Conservation (phyloP, 2,797 vertebrate species). For the Schizothorax lantsangensis region DNA sequence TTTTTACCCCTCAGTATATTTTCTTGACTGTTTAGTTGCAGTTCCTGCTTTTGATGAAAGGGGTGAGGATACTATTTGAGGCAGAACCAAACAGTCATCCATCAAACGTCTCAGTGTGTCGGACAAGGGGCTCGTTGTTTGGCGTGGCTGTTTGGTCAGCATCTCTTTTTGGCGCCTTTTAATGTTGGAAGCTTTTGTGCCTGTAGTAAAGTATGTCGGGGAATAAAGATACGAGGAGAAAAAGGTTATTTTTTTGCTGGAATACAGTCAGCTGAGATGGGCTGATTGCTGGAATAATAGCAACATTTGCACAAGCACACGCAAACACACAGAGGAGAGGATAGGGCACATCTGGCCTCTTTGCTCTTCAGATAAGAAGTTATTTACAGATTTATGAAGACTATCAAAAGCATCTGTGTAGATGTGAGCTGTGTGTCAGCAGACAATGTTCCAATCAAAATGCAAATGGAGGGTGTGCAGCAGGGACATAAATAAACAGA, state of each 20-base stretch:
- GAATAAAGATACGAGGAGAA: conserved; percentile 33
- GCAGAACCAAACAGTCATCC: conserved; percentile 64
- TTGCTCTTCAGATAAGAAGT: conserved; percentile 80
- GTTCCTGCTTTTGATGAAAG: conserved; percentile 61
- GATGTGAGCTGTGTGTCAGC: conserved; percentile 76
- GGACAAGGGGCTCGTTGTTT: conserved; percentile 58
- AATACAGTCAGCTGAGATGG: conserved; percentile 51
- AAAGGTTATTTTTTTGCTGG: conserved; percentile 21
- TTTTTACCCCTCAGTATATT: conserved; percentile 14
- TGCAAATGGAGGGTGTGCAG: conserved; percentile 77
- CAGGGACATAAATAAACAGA: conserved; percentile 75
- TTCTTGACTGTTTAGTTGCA: conserved; percentile 56
- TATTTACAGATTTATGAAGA: conserved; percentile 82
- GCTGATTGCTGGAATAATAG: conserved; percentile 55
- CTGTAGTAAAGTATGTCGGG: conserved; percentile 9
- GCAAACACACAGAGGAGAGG: conserved; percentile 57
- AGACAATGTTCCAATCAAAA: conserved; percentile 83
- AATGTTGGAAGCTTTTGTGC: conserved; percentile 52
- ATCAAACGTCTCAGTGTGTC: conserved; percentile 63
- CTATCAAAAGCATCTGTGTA: conserved; percentile 79
- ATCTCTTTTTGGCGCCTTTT: conserved; percentile 45
- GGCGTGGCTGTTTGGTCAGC: conserved; percentile 45
- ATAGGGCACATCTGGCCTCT: conserved; percentile 77
- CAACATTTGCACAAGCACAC: conserved; percentile 39
- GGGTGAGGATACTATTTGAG: conserved; percentile 66